These are phyloP conservation scores for Urechis unicinctus DNA, from an alignment of 2,888 invertebrate genomes.

Conservation along the genomic window DNA sequence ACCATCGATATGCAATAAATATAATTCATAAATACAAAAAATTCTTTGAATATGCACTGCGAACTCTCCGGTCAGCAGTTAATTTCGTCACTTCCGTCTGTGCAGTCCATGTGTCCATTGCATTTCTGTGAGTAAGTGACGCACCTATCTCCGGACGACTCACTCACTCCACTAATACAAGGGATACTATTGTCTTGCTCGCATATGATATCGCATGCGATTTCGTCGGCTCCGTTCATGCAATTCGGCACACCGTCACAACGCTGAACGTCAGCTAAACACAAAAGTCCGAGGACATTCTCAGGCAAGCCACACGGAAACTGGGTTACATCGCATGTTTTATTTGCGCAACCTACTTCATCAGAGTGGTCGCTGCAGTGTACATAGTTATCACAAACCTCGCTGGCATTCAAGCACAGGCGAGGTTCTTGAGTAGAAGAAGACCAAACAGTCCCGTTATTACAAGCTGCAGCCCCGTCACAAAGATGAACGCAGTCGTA, in stretches of 20 bases:
- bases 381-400: slow-evolving; percentile 3
- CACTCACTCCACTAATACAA: neutral
- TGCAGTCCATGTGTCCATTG: slow-evolving; percentile 16
- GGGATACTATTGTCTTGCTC: neutral
- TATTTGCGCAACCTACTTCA: slow-evolving; percentile 8
- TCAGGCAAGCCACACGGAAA: slow-evolving; percentile 13
- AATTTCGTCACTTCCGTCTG: slow-evolving; percentile 17
- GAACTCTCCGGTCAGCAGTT: slow-evolving; percentile 9
- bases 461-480: slow-evolving; percentile 7
- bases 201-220: slow-evolving; percentile 11
- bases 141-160: slow-evolving; percentile 11
- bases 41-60: too few relatives aligned
- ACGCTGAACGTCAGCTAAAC: slow-evolving; percentile 1
- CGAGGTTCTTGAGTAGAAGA: slow-evolving; percentile 7
- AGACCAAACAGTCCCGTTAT: slow-evolving; percentile 4
- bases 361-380: slow-evolving; percentile 13
- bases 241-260: slow-evolving; percentile 17
- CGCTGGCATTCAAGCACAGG: neutral
- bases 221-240: slow-evolving; percentile 12
- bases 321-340: slow-evolving; percentile 6
- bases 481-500: slow-evolving; percentile 8
- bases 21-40: too few relatives aligned
- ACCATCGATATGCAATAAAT: too few relatives aligned
- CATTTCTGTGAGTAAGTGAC: slow-evolving; percentile 3
- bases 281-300: slow-evolving; percentile 4